Evolutionary conservation across 2,797 vertebrate genomes (phyloP), one percentile per base, ranked within the genome.

Genomic region (Typhlichthys subterraneus): DNA sequence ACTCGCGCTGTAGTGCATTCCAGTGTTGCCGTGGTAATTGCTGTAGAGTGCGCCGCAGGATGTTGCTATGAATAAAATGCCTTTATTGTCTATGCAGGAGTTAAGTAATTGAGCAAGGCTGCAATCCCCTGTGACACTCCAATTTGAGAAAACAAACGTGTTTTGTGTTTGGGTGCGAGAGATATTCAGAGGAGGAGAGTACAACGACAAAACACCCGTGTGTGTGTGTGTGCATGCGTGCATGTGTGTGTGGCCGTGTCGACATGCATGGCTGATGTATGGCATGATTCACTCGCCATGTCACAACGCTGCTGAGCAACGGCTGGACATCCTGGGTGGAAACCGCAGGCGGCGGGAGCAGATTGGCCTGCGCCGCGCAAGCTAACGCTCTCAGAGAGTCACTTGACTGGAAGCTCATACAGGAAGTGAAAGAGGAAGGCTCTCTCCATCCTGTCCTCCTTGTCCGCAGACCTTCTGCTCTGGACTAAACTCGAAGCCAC

Each of bases 351-450:
- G 74, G 73, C 71, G 23, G 84, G 82, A 77, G 88, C 81, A 80
- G 61, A 67, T 86, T 90, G 91, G 87, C 89, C 90, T 92, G 88
- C 81, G 72, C 88, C 88, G 82, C 70, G 83, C 74, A 84, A 83
- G 73, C 82, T 56, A 81, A 79, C 87, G 91, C 85, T 90, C 86
- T 86, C 88, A 87, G 81, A 91, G 81, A 90, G 91, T 93, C 92
- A 93, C 91, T 92, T 92, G 91, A 93, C 91, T 87, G 82, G 85
- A 88, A 84, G 84, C 77, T 87, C 85, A 90, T 89, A 84, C 90
- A 91, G 91, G 91, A 93, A 93, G 89, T 91, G 92, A 93, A 93
- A 93, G 91, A 93, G 91, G 92, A 93, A 93, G 91, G 76, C 73
- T 68, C 46, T n/a, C 68, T 86, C 82, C 88, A 88, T 90, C 88